Percentiles rank a stretch among this genome's conserved stretches.
Evolutionary conservation across 2,888 invertebrate genomes (phyloP).

Genomic region (Drosophila phalerata): DNA sequence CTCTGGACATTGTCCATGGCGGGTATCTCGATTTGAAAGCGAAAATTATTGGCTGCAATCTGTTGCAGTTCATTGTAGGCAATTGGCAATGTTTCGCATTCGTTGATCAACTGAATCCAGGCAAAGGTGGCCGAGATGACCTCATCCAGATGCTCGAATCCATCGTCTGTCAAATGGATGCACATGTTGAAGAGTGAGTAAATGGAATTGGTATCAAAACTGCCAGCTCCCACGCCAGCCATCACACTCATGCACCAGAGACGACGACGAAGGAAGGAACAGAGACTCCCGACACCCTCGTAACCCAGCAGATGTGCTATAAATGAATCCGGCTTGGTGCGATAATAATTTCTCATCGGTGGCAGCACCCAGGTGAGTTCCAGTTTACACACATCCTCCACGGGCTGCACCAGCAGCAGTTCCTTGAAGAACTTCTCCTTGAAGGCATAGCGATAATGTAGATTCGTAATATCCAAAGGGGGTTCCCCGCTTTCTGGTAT

Average conservation of each 20-base stretch:
- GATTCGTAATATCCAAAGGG: conserved; percentile 87
- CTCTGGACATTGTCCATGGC: conserved; percentile 92
- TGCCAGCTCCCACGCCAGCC: conserved; percentile 90
- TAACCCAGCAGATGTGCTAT: conserved; percentile 92
- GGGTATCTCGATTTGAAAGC: conserved; percentile 89
- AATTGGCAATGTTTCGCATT: conserved; percentile 52
- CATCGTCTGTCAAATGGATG: conserved; percentile 92
- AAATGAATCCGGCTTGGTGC: conserved; percentile 87
- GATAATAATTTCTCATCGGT: conserved; percentile 77
- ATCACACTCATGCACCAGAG: conserved; percentile 92
- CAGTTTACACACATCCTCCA: conserved; percentile 90
- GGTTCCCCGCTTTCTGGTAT: conserved; percentile 89
- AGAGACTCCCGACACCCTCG: conserved; percentile 94
- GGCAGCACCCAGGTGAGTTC: conserved; percentile 85
- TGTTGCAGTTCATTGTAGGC: conserved; percentile 87
- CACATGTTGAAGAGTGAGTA: conserved; percentile 91
- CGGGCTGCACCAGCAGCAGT: conserved; percentile 90
- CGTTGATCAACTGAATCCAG: conserved; percentile 90
- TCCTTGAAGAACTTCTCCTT: conserved; percentile 76
- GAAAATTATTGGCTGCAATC: conserved; percentile 91
- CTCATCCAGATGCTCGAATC: conserved; percentile 89
- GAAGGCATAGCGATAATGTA: conserved; percentile 81
- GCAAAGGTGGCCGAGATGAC: conserved; percentile 92
- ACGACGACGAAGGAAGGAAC: conserved; percentile 89
- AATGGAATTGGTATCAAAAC: conserved; percentile 92